Evolutionary conservation across 2,797 vertebrate species (phyloP), one percentile per base, ranked within the genome.

Genomic region (Chelmon rostratus): DNA sequence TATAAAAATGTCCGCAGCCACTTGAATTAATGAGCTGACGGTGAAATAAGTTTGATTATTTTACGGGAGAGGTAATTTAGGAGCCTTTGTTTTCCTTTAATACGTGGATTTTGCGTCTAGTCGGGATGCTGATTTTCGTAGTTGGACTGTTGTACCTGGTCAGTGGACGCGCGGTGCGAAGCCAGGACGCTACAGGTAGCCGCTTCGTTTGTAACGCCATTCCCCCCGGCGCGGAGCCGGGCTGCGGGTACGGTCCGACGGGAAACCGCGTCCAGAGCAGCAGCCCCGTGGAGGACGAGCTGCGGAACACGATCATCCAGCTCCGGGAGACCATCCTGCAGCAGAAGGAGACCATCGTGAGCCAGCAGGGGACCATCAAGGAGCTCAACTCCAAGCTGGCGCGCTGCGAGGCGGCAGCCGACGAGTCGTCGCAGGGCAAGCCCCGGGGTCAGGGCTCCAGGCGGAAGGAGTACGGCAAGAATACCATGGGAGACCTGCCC

Each of bases 401-500:
- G 86, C 96, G 97, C 88, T 99, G 98, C 89, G 98, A 99, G 93
- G 88, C 94, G 40, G 86, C 94, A 15, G 88, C 88, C 0, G 94
- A 95, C 21, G 93, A 94, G 77, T 85, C 94, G n/a, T 79, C 91
- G 76, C 96, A 95, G 86, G 92, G 95, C 80, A 97, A 93, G 91
- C 84, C 93, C 66, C 89, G 94, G 73, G 94, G 93, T 81, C 57
- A 93, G 68, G 96, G 95, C 68, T 85, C 96, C 23, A 95, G 97
- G 81, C 91, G 96, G 79, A 97, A 97, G 84, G 97, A 96, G 68
- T 86, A 90, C 61, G 95, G 94, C 79, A 96, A 96, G 76, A 91
- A 99, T 93, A 99, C 98, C 1, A 99, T 99, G 98, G 98, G 98
- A 28, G 98, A 99, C 85, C 92, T 98, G 85, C 98, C 98, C 57